Evolutionary conservation across 2,797 vertebrate genomes (phyloP), one percentile per base, ranked within the genome.

Genomic region (Paratrypauchen microcephalus): DNA sequence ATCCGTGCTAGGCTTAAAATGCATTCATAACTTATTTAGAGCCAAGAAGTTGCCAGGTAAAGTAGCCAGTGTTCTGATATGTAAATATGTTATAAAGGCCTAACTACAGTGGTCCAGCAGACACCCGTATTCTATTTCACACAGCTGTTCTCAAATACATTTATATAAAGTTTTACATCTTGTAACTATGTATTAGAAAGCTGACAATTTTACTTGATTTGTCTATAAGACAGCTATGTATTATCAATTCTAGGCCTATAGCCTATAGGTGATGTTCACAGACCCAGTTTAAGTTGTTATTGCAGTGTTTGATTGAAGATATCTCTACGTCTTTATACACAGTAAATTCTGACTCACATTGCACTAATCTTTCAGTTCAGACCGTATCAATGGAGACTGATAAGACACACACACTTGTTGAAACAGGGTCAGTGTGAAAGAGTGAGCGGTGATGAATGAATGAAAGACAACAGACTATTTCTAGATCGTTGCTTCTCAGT

Each of bases 341-440:
- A 23, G 39, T 47, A 30, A 66, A 21, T 24, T 36, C 48, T 15
- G 47, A 66, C 24, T 50, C 48, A 47, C 16, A 16, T 41, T 45
- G 18, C 39, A 23, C 18, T 39, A 1, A 57, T 70, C 66, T 39
- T 59, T 64, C 56, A 26, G 45, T 65, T 24, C 39, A 0, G n/a
- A 39, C 19, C 1, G 50, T 76, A 48, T 77, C 70, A 63, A 69
- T 58, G 65, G 70, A 66, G 54, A 78, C 60, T 2, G 19, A 67
- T 73, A 69, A 70, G 23, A 74, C 7, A 77, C 86, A 45, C 11
- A 45, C 41, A 45, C 13, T 82, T 75, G 65, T 65, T 80, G 70
- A 79, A 76, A 71, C 45, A 2, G 80, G 79, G 82, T 87, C 79
- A 74, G 52, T 36, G 74, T 79, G 72, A 61, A 70, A 19, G 79